Conservation (phyloP, 2,113 vertebrate species). For the Vanacampus margaritifer region DNA sequence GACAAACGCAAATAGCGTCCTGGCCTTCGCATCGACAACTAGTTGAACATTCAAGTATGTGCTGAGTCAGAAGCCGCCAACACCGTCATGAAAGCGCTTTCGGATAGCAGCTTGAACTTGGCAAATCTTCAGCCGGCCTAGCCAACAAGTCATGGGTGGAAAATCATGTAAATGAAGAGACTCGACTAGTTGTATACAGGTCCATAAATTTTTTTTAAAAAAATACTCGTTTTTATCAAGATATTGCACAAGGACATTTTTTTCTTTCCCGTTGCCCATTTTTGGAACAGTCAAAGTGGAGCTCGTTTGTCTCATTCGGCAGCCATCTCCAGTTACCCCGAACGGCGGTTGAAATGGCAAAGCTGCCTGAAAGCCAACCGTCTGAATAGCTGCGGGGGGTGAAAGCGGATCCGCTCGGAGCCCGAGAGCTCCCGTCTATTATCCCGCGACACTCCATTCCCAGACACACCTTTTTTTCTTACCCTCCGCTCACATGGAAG, state of each 20-base stretch:
- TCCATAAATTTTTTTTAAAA: too few species aligned
- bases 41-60: too few species aligned
- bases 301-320: not conserved
- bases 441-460: constrained; percentile 44
- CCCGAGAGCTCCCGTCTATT: constrained; percentile 47
- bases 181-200: too few species aligned
- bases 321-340: not conserved
- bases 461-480: constrained; percentile 49
- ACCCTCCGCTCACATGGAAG: not conserved
- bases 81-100: too few species aligned
- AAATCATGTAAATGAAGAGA: too few species aligned
- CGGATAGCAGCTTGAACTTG: too few species aligned
- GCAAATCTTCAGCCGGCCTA: too few species aligned
- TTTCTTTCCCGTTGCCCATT: not conserved
- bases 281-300: not conserved
- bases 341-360: constrained; percentile 14
- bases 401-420: constrained; percentile 58
- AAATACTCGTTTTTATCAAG: too few species aligned
- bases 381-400: constrained; percentile 25
- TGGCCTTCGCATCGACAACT: too few species aligned
- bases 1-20: too few species aligned
- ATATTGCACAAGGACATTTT: not conserved
- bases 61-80: too few species aligned
- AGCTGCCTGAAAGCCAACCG: constrained; percentile 19
- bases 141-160: too few species aligned